Conservation (phyloP, 2,888 invertebrate species). For the Acanthosepion pharaonis region DNA sequence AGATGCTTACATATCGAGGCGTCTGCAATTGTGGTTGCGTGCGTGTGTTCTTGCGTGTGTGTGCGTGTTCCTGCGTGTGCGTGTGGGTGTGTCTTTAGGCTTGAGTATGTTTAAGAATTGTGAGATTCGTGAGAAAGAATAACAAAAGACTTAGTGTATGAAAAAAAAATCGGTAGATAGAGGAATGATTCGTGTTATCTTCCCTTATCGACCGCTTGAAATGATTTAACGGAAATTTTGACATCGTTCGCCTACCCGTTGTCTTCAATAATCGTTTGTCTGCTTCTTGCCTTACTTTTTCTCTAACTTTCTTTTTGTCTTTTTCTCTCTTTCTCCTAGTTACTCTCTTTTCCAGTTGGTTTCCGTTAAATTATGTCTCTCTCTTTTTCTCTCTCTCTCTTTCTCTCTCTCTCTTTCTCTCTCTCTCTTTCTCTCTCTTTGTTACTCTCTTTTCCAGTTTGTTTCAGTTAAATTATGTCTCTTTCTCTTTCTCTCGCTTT, state of each 20-base stretch:
- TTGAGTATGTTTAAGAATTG: background rate
- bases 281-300: background rate
- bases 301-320: background rate
- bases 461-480: no score
- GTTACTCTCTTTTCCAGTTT: no score
- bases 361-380: background rate
- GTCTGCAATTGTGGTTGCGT: background rate
- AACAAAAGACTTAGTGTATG: no score
- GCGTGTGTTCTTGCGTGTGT: background rate
- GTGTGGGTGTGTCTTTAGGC: background rate
- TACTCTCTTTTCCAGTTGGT: background rate
- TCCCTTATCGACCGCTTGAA: background rate
- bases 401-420: no score
- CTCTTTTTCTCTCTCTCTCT: no score
- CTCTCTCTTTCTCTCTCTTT: no score
- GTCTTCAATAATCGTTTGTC: background rate
- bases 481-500: no score
- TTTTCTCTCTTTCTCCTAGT: background rate
- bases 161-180: background rate
- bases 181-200: background rate
- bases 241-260: background rate
- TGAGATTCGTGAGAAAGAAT: no score
- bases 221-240: background rate
- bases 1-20: no score
- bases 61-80: background rate